Percentiles rank a stretch among this genome's conserved stretches.
phyloP scores from a whole-genome alignment of 2,797 vertebrate species.

The Scarus forsteni region DNA sequence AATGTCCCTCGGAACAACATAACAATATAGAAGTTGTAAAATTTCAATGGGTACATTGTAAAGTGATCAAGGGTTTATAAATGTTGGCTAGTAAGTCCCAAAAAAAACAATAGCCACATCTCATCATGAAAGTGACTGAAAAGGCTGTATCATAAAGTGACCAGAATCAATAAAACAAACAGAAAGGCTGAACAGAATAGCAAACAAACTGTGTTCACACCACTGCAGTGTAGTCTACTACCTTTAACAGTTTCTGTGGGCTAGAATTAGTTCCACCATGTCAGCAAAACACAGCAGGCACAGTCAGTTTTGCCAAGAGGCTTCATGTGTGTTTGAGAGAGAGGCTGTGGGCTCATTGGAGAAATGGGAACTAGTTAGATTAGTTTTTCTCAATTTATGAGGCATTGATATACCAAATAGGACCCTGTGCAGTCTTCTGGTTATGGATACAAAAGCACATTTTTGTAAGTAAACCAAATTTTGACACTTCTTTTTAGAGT shows the following conservation, averaged over 20 bases:
- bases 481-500: neutral
- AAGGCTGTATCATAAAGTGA: too few species aligned
- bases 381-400: constrained; percentile 2
- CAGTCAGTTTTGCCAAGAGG: constrained; percentile 35
- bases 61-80: too few species aligned
- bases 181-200: neutral
- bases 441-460: neutral
- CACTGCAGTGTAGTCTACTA: constrained; percentile 23
- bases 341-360: constrained; percentile 8
- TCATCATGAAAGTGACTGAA: too few species aligned
- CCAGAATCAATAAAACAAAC: too few species aligned
- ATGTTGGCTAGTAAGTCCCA: too few species aligned
- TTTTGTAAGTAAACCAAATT: neutral
- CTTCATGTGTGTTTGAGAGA: constrained; percentile 17
- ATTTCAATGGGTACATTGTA: too few species aligned
- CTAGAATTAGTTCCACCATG: constrained; percentile 60
- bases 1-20: too few species aligned
- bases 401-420: neutral
- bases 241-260: constrained; percentile 47
- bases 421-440: neutral
- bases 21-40: too few species aligned
- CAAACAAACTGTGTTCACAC: constrained; percentile 1
- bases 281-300: constrained; percentile 63
- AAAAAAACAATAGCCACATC: too few species aligned
- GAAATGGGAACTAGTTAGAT: constrained; percentile 10